Base-by-base conservation (phyloP, 2,888 invertebrate genomes). In the Neocrepidodera transversa region DNA sequence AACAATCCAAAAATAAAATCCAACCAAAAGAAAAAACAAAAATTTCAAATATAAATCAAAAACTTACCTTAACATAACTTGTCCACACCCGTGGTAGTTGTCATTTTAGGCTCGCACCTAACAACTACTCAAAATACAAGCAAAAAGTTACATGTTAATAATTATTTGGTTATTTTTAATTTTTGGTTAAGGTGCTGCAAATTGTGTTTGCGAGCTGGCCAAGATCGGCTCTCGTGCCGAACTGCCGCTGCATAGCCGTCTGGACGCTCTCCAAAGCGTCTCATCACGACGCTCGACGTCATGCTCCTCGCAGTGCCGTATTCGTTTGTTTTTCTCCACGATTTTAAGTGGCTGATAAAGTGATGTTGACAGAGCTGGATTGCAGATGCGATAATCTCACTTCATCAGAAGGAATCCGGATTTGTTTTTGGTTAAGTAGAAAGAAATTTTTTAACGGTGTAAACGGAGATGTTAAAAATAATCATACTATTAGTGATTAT, bases 201-300 rank as follows among this genome's bases (percentile, higher is more conserved):
- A 58, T 50, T 13, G 42, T 45, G 55, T 59, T 17, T 60, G 64
- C 65, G 63, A 52, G 67, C 64, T 62, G 58, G 68, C 68, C 73
- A 59, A 58, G 60, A 66, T 67, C 73, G 74, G 75, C 74, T 74
- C 76, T 75, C 75, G 76, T 75, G 76, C 74, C 74, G 71, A 71
- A 78, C 78, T 78, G 75, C 68, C 73, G 76, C 74, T 76, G 75
- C 74, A 76, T 69, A 74, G 75, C 64, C 74, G 76, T 74, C 76
- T 75, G 76, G 77, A 76, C 73, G 69, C 71, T 68, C 71, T 75
- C 76, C 75, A 76, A 71, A 67, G n/a, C 70, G 69, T 69, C 69
- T 69, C 71, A 71, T 63, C 67, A 59, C 67, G 63, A 59, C 67
- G 64, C 60, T 18, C 54, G 54, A 45, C 36, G 45, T 47, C 43